These are phyloP conservation scores for Galbula dea DNA, from an alignment of 2,113 vertebrate species.

Conservation along the genomic window DNA sequence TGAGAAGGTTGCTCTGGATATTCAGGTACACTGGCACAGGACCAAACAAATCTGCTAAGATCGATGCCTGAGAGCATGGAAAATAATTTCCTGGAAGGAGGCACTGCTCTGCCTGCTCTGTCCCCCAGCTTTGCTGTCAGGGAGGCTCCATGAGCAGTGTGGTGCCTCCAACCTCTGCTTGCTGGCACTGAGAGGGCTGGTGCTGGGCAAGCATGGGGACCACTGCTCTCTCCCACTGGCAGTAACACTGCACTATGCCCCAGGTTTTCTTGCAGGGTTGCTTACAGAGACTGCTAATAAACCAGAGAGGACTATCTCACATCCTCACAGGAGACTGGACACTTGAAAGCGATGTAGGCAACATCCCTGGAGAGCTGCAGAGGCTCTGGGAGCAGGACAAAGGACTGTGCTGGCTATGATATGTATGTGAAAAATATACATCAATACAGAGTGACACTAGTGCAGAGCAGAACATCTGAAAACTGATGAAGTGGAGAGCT, in stretches of 20 bases:
- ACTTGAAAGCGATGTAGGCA: slow-evolving; percentile 15
- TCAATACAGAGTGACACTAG: slow-evolving; percentile 20
- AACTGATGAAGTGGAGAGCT: slow-evolving; percentile 41
- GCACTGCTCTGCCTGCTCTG: neutral
- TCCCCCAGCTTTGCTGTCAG: neutral
- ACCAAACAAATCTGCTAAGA: neutral
- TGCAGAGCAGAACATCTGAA: slow-evolving; percentile 46
- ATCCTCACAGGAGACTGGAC: neutral
- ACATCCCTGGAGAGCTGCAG: neutral
- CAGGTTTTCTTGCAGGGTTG: neutral
- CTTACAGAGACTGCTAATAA: neutral
- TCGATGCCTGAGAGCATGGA: neutral
- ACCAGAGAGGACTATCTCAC: neutral
- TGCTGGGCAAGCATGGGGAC: neutral
- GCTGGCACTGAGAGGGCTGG: rapidly evolving
- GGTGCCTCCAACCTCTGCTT: rapidly evolving
- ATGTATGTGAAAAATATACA: slow-evolving; percentile 42
- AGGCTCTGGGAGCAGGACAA: neutral
- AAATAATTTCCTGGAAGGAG: neutral
- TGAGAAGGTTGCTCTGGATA: neutral
- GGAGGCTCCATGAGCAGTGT: neutral
- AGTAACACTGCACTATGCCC: rapidly evolving
- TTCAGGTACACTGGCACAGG: neutral
- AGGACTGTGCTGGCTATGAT: neutral
- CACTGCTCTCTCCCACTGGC: neutral